Evolutionary conservation across 2,797 vertebrate genomes (phyloP).

Genomic region (Ctenopoma kingsleyae): DNA sequence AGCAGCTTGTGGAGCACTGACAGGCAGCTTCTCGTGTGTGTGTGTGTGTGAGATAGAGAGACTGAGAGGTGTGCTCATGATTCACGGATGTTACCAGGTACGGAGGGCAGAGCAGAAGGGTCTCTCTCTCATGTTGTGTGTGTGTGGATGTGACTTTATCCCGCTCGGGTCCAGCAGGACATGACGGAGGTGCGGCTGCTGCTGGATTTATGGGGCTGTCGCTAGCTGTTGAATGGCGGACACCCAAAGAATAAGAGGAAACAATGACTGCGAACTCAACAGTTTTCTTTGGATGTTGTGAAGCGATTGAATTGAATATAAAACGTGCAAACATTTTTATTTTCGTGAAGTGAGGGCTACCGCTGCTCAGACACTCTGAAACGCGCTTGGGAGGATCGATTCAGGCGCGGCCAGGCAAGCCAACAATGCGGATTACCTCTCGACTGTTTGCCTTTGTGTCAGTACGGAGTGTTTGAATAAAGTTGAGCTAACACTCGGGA

Average conservation of each 20-base stretch:
- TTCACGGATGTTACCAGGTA: constrained; percentile 65
- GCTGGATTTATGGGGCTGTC: constrained; percentile 26
- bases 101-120: constrained; percentile 23
- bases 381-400: constrained; percentile 52
- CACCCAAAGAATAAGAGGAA: constrained; percentile 9
- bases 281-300: constrained; percentile 11
- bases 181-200: constrained; percentile 34
- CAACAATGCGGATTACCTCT: constrained; percentile 79
- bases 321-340: constrained; percentile 18
- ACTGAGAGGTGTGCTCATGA: constrained; percentile 68
- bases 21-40: constrained; percentile 50
- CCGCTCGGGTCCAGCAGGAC: constrained; percentile 23
- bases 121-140: constrained; percentile 1
- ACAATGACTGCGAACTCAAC: constrained; percentile 34
- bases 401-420: constrained; percentile 69
- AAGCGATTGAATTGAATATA: background rate
- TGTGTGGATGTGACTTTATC: constrained; percentile 39
- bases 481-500: constrained; percentile 48
- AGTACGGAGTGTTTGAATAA: constrained; percentile 34
- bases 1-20: constrained; percentile 50
- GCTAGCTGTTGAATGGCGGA: constrained; percentile 65
- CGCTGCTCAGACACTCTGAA: constrained; percentile 15
- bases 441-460: constrained; percentile 73
- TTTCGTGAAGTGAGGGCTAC: constrained; percentile 18
- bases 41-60: constrained; percentile 33